Base-by-base conservation (phyloP, 37 sponge, comb jelly and placozoan genomes). In the Diacarnus erythraeanus region DNA sequence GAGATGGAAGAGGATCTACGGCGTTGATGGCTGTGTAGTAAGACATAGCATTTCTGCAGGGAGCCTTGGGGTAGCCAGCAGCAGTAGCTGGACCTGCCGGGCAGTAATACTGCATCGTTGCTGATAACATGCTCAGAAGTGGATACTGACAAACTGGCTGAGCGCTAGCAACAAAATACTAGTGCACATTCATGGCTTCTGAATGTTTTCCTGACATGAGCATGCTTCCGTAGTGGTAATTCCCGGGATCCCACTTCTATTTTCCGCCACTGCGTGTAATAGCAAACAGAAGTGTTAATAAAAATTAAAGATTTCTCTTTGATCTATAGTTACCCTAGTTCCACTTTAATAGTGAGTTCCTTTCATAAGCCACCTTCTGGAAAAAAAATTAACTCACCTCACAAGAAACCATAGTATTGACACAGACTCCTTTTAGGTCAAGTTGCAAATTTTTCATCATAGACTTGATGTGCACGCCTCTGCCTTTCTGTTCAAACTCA, bases 101-200 rank as follows among this genome's bases (percentile, higher is more conserved):
- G 35, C 37, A 44, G 57, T 79, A 79, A 66, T 79, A 79, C 57
- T 79, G 79, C 79, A 79, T 79, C 38, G 69, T 38, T 68, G 79
- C 33, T 27, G 69, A 68, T 27, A 79, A n/a, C 79, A 69, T 68
- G 38, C 25, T 67, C 29, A 31, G 22, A 31, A 38, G 27, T 22
- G 9, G 22, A 60, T 21, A 76, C 63, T 76, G 69, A 39, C 29
- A 67, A 31, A 26, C 25, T 79, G 2, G 38, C n/a, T n/a, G 20
- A 30, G 39, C 36, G 37, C 3, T 21, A 30, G 69, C 79, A 42
- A 37, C 47, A 64, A 78, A 78, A 78, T 68, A 51, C n/a, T 69
- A 31, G 10, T 39, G 42, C 65, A 22, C 64, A 27, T 5, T 38
- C 35, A 25, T 43, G 77, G 77, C 77, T 77, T 77, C 77, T 1